A percentile compares a stretch with the other conserved stretches of the same genome.
Conservation (phyloP, 2,888 invertebrate species). For the Heteromurus nitidus region DNA sequence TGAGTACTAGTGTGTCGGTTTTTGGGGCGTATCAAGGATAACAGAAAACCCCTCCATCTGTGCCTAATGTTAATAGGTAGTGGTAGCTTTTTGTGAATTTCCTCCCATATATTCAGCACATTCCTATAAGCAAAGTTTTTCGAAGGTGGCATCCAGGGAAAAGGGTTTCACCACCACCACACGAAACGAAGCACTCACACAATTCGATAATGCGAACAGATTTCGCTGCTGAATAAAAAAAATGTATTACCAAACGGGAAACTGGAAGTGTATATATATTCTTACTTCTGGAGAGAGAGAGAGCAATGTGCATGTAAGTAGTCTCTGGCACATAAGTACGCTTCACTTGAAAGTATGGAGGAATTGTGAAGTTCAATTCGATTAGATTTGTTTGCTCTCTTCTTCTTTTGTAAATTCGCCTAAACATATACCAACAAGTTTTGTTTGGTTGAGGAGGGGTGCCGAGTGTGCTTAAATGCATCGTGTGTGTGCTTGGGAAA, state of each 20-base stretch:
- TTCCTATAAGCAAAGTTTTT: no score
- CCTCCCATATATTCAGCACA: no score
- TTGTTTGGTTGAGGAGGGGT: no score
- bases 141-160: no score
- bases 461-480: no score
- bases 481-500: no score
- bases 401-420: no score
- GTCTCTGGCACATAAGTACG: not conserved
- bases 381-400: slow-evolving; percentile 65
- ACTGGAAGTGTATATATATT: no score
- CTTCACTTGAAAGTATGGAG: slow-evolving; percentile 45
- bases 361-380: slow-evolving; percentile 64
- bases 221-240: not conserved
- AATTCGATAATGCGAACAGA: slow-evolving; percentile 5
- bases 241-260: no score
- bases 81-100: slow-evolving; percentile 10
- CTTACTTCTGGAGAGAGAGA: no score
- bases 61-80: slow-evolving; percentile 23
- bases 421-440: no score
- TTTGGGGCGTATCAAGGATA: slow-evolving; percentile 15
- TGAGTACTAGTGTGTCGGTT: slow-evolving; percentile 7
- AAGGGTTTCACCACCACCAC: not conserved
- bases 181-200: not conserved
- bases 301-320: no score
- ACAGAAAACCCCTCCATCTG: slow-evolving; percentile 45